A percentile compares a stretch with the other conserved stretches of the same genome.
Conservation (phyloP, 1,140 invertebrate species). For the Drosophila parvula region DNA sequence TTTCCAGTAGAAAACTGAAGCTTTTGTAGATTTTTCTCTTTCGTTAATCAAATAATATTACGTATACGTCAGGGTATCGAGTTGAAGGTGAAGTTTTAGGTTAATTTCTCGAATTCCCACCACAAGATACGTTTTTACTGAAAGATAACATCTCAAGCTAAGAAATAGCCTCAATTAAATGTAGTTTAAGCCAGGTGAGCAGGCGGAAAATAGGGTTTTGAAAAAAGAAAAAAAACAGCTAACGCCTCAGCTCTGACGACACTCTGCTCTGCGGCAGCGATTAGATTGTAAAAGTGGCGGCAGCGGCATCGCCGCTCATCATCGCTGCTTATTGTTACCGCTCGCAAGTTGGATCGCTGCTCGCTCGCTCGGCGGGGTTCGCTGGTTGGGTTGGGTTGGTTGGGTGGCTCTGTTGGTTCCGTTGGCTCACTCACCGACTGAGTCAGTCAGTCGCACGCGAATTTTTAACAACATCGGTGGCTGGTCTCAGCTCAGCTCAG, state of each 20-base stretch:
- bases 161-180: neutral
- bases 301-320: slow-evolving; percentile 35
- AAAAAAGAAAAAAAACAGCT: neutral
- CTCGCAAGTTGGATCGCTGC: slow-evolving; percentile 14
- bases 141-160: too few species aligned
- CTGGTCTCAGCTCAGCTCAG: neutral
- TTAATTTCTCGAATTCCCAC: too few species aligned
- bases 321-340: slow-evolving; percentile 18
- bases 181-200: neutral
- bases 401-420: slow-evolving; percentile 29
- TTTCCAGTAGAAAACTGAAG: neutral
- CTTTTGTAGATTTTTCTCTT: neutral
- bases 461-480: slow-evolving; percentile 68
- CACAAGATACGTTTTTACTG: neutral
- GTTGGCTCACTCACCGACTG: slow-evolving; percentile 14
- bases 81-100: neutral
- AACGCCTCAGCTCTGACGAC: slow-evolving; percentile 18
- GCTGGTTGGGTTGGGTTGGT: slow-evolving; percentile 6
- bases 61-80: neutral
- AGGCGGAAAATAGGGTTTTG: neutral
- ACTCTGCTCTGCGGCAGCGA: slow-evolving; percentile 62
- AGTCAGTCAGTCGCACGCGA: slow-evolving; percentile 68
- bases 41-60: neutral
- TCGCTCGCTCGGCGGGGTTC: slow-evolving; percentile 15
- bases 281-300: slow-evolving; percentile 69